A percentile compares a stretch with the other conserved stretches of the same genome.
These are phyloP conservation scores for Pollenia amentaria DNA, from an alignment of 2,888 invertebrate species.

Conservation along the genomic window DNA sequence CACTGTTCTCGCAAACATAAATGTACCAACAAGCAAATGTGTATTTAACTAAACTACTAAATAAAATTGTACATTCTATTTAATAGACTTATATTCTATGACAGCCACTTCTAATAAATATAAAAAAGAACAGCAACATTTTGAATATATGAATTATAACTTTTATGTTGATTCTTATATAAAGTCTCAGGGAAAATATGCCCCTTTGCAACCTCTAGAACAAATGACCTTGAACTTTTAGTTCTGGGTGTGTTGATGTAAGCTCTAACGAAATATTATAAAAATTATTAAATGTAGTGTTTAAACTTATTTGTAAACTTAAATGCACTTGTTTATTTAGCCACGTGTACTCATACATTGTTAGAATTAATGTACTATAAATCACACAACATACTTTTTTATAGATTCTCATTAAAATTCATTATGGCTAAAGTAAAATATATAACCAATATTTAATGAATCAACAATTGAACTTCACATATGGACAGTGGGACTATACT, in stretches of 20 bases:
- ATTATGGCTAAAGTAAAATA: slow-evolving; percentile 13
- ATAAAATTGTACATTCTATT: slow-evolving; percentile 8
- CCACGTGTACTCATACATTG: background rate
- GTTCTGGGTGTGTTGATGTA: background rate
- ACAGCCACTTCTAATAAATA: background rate
- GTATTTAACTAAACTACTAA: background rate
- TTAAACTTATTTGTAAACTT: background rate
- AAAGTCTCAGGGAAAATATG: no score
- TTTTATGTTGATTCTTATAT: no score
- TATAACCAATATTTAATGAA: slow-evolving; percentile 12
- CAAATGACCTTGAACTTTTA: slow-evolving; percentile 35
- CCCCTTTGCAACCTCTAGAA: background rate
- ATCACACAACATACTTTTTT: background rate
- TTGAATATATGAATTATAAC: background rate
- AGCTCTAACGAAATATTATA: background rate
- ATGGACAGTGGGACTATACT: background rate
- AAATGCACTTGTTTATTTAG: background rate
- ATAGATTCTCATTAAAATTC: background rate
- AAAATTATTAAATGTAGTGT: slow-evolving; percentile 10
- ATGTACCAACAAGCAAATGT: background rate
- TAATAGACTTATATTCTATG: background rate
- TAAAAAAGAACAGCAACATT: background rate
- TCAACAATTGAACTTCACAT: background rate
- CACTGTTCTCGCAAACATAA: background rate
- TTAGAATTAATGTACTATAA: slow-evolving; percentile 6